These are phyloP conservation scores for Eurypyga helias DNA, from an alignment of 2,113 vertebrate species.

Conservation along the genomic window DNA sequence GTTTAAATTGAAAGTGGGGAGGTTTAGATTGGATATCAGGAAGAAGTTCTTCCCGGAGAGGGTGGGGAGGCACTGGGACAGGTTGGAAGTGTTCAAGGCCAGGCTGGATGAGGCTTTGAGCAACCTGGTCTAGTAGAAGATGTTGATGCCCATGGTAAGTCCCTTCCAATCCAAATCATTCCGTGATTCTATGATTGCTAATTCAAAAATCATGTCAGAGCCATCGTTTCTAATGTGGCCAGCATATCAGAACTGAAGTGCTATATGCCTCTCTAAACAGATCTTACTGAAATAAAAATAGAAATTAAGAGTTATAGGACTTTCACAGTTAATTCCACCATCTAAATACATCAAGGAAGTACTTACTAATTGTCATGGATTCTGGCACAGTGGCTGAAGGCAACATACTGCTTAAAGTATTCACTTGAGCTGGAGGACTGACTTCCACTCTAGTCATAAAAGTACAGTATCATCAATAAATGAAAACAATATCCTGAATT, in stretches of 20 bases:
- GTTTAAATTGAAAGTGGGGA: no score
- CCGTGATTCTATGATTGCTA: no score
- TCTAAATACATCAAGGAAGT: not conserved
- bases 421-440: conserved; percentile 71
- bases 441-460: conserved; percentile 82
- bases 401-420: conserved; percentile 73
- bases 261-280: not conserved
- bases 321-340: not conserved
- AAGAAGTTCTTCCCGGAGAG: no score
- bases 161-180: no score
- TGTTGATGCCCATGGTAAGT: no score
- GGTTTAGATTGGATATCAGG: no score
- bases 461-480: not conserved
- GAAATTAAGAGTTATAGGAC: not conserved
- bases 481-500: not conserved
- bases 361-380: conserved; percentile 95
- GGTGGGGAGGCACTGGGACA: no score
- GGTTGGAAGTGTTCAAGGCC: no score
- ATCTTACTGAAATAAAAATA: not conserved
- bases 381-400: conserved; percentile 84
- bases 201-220: not conserved
- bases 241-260: not conserved
- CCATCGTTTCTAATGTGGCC: not conserved
- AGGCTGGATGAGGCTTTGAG: no score
- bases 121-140: no score